Evolutionary conservation across 2,113 vertebrate species (phyloP).

Genomic region (Gopherus evgoodei): DNA sequence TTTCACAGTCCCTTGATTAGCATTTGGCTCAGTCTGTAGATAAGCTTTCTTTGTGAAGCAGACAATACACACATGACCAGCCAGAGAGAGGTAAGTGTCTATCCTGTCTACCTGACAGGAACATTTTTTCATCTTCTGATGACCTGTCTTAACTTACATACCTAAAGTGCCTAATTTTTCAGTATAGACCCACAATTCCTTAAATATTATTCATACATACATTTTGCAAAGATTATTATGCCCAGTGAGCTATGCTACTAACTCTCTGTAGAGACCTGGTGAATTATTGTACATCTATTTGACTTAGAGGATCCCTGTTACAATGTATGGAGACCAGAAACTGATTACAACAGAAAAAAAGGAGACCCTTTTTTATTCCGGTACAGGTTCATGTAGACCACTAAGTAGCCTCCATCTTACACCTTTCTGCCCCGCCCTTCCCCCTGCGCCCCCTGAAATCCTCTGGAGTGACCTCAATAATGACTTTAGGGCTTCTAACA

Average conservation of each 20-base stretch:
- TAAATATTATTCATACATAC: not conserved
- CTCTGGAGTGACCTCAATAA: not conserved
- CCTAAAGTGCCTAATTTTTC: not conserved
- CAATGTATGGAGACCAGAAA: not conserved
- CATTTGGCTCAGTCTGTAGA: not conserved
- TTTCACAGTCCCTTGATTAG: not conserved
- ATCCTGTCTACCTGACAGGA: not conserved
- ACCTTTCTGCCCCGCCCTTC: not conserved
- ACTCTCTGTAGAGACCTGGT: not conserved
- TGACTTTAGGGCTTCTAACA: too few species aligned
- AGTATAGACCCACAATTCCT: not conserved
- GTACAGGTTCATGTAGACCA: not conserved
- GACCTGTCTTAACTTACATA: not conserved
- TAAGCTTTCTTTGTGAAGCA: not conserved
- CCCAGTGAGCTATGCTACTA: not conserved
- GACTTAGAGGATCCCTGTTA: not conserved
- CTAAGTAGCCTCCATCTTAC: not conserved
- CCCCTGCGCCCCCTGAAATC: too few species aligned
- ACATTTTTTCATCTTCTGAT: not conserved
- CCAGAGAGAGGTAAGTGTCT: not conserved
- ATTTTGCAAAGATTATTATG: not conserved
- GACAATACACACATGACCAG: not conserved
- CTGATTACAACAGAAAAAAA: not conserved
- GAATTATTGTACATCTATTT: not conserved
- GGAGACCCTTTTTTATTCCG: not conserved